A percentile compares a stretch with the other conserved stretches of the same genome.
Evolutionary conservation across 2,113 vertebrate genomes (phyloP).

Genomic region (Cephalopterus ornatus): DNA sequence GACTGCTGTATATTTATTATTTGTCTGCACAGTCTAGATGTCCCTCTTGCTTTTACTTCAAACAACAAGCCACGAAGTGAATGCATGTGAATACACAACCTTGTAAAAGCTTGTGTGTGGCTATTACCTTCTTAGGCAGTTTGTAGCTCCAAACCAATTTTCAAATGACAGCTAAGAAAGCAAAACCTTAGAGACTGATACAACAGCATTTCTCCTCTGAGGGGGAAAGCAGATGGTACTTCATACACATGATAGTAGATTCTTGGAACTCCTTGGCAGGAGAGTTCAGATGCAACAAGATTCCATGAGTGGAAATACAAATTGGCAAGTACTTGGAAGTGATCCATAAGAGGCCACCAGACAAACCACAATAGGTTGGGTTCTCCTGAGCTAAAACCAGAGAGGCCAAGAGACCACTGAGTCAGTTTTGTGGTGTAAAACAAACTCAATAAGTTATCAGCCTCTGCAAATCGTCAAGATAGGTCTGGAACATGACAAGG

Average conservation of each 20-base stretch:
- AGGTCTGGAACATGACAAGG: background rate
- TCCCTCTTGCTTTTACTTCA: background rate
- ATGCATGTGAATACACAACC: background rate
- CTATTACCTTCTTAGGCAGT: background rate
- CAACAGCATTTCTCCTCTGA: background rate
- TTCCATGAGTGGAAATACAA: background rate
- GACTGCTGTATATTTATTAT: background rate
- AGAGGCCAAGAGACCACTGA: background rate
- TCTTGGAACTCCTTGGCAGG: background rate
- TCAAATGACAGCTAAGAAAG: background rate
- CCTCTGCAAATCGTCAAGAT: background rate
- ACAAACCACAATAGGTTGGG: background rate
- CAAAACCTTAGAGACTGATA: background rate
- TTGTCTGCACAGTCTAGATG: background rate
- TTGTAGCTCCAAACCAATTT: background rate
- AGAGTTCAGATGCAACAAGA: background rate
- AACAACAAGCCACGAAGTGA: background rate
- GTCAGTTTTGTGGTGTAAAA: background rate
- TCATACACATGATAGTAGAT: background rate
- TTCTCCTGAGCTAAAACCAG: background rate
- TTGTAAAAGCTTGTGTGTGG: background rate
- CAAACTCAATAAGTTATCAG: background rate
- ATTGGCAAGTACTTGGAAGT: background rate
- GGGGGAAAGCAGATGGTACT: background rate
- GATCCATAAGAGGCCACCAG: background rate